A percentile compares a stretch with the other conserved stretches of the same genome.
Evolutionary conservation across 2,888 invertebrate genomes (phyloP).

Genomic region (Schizaphis graminum): DNA sequence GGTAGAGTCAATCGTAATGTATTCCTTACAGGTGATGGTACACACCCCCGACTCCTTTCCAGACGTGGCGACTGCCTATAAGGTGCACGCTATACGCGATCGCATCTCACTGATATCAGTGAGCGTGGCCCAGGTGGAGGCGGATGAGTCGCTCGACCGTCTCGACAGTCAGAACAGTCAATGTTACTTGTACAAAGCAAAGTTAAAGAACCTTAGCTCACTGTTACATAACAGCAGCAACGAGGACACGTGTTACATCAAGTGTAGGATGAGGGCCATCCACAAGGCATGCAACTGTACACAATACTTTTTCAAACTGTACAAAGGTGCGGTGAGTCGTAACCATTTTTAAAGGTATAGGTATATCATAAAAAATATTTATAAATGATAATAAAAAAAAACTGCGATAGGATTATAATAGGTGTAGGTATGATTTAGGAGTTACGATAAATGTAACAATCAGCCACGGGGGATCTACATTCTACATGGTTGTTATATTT

Average conservation of each 20-base stretch:
- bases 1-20: not conserved
- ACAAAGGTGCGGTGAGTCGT: not conserved
- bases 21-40: slow-evolving; percentile 65
- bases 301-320: slow-evolving; percentile 63
- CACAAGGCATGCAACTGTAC: slow-evolving; percentile 63
- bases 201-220: not conserved
- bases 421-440: not conserved
- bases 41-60: slow-evolving; percentile 66
- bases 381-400: not conserved
- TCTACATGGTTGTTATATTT: not conserved
- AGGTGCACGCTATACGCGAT: slow-evolving; percentile 43
- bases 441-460: not conserved
- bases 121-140: slow-evolving; percentile 49
- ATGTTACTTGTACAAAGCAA: slow-evolving; percentile 55
- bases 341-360: not conserved
- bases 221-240: not conserved
- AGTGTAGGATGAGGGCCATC: slow-evolving; percentile 54
- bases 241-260: slow-evolving; percentile 62
- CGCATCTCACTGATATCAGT: slow-evolving; percentile 64
- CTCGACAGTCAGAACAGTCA: slow-evolving; percentile 10
- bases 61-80: slow-evolving; percentile 64
- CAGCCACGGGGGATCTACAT: too few relatives aligned
- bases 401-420: not conserved
- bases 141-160: slow-evolving; percentile 62
- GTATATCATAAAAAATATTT: not conserved